These are phyloP conservation scores for Andrena fulva DNA, from an alignment of 2,888 invertebrate species.

Conservation along the genomic window DNA sequence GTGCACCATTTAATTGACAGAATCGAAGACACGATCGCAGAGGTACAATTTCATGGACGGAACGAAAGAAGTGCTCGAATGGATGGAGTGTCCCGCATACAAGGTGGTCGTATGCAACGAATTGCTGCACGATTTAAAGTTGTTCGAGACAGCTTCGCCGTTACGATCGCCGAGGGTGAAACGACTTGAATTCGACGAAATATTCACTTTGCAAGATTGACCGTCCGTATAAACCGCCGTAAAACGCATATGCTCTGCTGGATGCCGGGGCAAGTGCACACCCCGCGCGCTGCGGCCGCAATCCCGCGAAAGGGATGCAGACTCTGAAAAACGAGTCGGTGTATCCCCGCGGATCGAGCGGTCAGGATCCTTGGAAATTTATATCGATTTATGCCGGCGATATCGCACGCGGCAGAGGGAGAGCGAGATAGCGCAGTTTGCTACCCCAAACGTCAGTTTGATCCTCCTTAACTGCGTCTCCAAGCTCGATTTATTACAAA, in stretches of 20 bases:
- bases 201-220: constrained; percentile 68
- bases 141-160: constrained; percentile 2
- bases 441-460: constrained; percentile 67
- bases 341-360: constrained; percentile 46
- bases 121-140: constrained; percentile 25
- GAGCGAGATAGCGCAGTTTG: constrained; percentile 18
- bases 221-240: constrained; percentile 50
- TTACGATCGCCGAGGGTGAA: constrained; percentile 11
- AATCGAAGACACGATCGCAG: background rate
- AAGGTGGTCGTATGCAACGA: constrained; percentile 32
- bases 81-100: background rate
- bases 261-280: constrained; percentile 20
- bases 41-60: background rate
- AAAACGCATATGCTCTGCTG: constrained; percentile 47
- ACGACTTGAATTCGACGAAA: constrained; percentile 28
- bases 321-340: constrained; percentile 49
- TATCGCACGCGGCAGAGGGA: constrained; percentile 35
- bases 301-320: constrained; percentile 13
- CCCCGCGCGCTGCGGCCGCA: background rate
- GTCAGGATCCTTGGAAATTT: constrained; percentile 69
- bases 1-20: background rate
- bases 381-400: constrained; percentile 68
- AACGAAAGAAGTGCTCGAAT: constrained; percentile 8
- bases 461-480: constrained; percentile 70
- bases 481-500: constrained; percentile 71